Evolutionary conservation across 1,140 invertebrate genomes (phyloP).

Genomic region (Trypoxylus dichotomus): DNA sequence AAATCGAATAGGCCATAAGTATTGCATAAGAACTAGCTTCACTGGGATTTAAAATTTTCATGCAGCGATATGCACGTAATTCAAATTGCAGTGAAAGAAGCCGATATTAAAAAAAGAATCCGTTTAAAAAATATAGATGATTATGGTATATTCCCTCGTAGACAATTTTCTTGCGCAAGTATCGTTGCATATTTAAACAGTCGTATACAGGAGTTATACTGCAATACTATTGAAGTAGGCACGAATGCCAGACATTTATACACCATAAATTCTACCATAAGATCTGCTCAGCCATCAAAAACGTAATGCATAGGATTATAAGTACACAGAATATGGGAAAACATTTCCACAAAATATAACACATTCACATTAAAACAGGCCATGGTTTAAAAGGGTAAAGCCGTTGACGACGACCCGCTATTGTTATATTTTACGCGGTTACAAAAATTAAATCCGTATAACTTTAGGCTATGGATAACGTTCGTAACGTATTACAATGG

Average conservation of each 20-base stretch:
- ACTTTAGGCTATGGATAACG: not conserved
- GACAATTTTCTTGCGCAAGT: not conserved
- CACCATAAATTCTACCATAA: slow-evolving; percentile 5
- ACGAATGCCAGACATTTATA: not conserved
- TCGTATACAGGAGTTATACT: not conserved
- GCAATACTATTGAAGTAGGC: not conserved
- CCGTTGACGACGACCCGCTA: not conserved
- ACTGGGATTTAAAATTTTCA: not conserved
- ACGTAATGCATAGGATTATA: not conserved
- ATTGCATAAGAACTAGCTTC: not conserved
- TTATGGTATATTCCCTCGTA: not conserved
- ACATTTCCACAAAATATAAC: not conserved
- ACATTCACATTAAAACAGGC: not conserved
- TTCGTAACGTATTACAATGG: slow-evolving; percentile 14
- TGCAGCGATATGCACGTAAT: not conserved
- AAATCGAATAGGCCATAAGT: not conserved
- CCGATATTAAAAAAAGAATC: not conserved
- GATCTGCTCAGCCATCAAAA: not conserved
- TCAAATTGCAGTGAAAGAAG: not conserved
- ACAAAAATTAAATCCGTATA: slow-evolving; percentile 17
- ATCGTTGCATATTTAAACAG: not conserved
- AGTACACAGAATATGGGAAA: not conserved
- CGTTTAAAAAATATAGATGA: not conserved
- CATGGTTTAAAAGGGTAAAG: not conserved
- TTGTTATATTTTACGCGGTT: slow-evolving; percentile 10